Percentiles rank a stretch among this genome's conserved stretches.
Evolutionary conservation across 2,113 vertebrate species (phyloP).

Genomic region (Zootoca vivipara): DNA sequence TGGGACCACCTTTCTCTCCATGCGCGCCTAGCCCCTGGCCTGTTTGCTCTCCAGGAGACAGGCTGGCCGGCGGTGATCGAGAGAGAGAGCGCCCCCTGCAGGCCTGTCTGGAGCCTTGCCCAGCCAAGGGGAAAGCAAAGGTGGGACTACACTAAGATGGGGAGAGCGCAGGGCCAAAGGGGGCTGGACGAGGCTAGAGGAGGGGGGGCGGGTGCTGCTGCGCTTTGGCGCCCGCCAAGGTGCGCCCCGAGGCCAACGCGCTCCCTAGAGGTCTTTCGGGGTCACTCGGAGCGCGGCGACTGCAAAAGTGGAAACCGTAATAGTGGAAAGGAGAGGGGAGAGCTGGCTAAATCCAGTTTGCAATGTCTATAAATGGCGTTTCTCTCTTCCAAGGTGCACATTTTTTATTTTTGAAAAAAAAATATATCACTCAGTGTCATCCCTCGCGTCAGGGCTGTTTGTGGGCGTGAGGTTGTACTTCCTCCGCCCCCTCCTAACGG

Average conservation of each 20-base stretch:
- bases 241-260: slow-evolving; percentile 48
- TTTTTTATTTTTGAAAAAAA: slow-evolving; percentile 48
- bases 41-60: neutral
- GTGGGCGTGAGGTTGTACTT: slow-evolving; percentile 86
- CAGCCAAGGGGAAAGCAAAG: neutral
- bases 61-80: neutral
- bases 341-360: slow-evolving; percentile 61
- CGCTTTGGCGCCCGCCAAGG: neutral
- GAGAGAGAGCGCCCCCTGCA: neutral
- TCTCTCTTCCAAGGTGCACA: slow-evolving; percentile 75
- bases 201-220: too few species aligned
- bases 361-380: slow-evolving; percentile 77
- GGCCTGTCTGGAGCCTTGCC: neutral
- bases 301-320: slow-evolving; percentile 1
- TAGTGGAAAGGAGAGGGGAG: slow-evolving; percentile 38
- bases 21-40: slow-evolving; percentile 17
- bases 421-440: slow-evolving; percentile 78
- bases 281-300: slow-evolving; percentile 36
- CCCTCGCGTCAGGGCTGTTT: slow-evolving; percentile 83
- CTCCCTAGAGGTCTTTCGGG: slow-evolving; percentile 34
- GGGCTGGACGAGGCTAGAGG: neutral
- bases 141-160: neutral
- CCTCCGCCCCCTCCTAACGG: slow-evolving; percentile 86
- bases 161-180: neutral
- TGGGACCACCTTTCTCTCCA: neutral